Evolutionary conservation across 2,113 vertebrate genomes (phyloP), one percentile per base, ranked within the genome.

Genomic region (Pseudopipra pipra): DNA sequence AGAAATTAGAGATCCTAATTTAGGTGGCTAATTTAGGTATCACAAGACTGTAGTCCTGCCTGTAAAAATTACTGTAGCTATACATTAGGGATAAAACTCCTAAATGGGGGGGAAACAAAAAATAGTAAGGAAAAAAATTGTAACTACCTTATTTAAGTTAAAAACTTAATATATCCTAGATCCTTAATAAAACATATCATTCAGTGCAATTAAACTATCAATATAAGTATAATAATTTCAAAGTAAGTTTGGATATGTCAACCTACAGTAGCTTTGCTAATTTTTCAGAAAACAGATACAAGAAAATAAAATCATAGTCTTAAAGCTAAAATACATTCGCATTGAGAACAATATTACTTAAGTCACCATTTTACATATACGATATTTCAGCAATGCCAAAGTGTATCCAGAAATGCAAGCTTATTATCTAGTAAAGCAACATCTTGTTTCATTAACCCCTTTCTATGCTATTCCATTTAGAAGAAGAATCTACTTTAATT

Each of bases 1-100:
- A 80, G 47, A 91, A 90, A 96, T 74, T 66, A 94, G 79, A 79
- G 28, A 90, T 72, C 33, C 28, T 77, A 80, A 90, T 93, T 92
- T 82, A 75, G 25, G 47, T 41, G n/a, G 24, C 41, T 90, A 86
- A 88, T 83, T 95, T 88, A 94, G 30, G 30, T 90, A 86, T 77
- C 70, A 71, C 35, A 71, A 21, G 21, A 76, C 15, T 80, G n/a
- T 19, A 72, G 61, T 27, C 47, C n/a, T 56, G 22, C 37, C 56
- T 72, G 62, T 5, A 81, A 88, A 91, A 93, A 44, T 2, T 52
- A 22, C 24, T 49, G 11, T 18, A 43, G 74, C 87, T 87, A 67
- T 74, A 81, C 7, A 79, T n/a, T 13, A 75, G 37, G 23, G 19
- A 68, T 75, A 94, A 58, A 79, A 70, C 10, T 58, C 13, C 13